Evolutionary conservation across 1,140 invertebrate genomes (phyloP).

Genomic region (Drosophila pandora): DNA sequence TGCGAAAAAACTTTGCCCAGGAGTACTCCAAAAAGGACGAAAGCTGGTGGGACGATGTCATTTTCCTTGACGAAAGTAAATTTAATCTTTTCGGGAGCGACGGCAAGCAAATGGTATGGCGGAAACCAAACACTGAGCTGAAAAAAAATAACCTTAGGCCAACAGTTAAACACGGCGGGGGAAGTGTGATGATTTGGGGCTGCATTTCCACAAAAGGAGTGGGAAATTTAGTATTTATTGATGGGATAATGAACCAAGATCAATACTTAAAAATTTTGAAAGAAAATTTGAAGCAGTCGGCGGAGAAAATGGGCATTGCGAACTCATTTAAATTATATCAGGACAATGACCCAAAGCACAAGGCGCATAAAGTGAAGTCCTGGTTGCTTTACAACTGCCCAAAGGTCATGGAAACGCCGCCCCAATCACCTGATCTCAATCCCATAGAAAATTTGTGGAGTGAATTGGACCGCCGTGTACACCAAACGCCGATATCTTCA

Average conservation of each 20-base stretch:
- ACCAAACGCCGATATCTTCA: conserved; percentile 17
- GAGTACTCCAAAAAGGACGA: conserved; percentile 10
- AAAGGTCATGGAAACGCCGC: conserved; percentile 7
- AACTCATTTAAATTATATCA: conserved; percentile 4
- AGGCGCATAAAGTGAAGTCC: conserved; percentile 16
- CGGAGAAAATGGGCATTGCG: background rate
- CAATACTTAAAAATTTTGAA: background rate
- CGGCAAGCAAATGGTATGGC: conserved; percentile 17
- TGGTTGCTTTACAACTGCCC: conserved; percentile 16
- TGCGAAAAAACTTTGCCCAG: conserved; percentile 4
- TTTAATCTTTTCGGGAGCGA: conserved; percentile 14
- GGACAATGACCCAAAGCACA: conserved; percentile 16
- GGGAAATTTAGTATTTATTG: conserved; percentile 16
- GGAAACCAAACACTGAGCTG: conserved; percentile 24
- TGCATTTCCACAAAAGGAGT: conserved; percentile 9
- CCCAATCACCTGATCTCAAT: conserved; percentile 8
- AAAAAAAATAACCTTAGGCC: conserved; percentile 7
- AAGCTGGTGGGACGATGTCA: conserved; percentile 16
- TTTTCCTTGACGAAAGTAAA: conserved; percentile 13
- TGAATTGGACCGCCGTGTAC: conserved; percentile 20
- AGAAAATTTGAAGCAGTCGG: conserved; percentile 1
- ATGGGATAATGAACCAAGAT: conserved; percentile 13
- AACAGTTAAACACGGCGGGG: conserved; percentile 18
- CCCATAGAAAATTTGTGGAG: conserved; percentile 8
- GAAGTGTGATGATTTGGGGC: conserved; percentile 12